phyloP scores from a whole-genome alignment of 2,888 invertebrate species.

The Diloba caeruleocephala region DNA sequence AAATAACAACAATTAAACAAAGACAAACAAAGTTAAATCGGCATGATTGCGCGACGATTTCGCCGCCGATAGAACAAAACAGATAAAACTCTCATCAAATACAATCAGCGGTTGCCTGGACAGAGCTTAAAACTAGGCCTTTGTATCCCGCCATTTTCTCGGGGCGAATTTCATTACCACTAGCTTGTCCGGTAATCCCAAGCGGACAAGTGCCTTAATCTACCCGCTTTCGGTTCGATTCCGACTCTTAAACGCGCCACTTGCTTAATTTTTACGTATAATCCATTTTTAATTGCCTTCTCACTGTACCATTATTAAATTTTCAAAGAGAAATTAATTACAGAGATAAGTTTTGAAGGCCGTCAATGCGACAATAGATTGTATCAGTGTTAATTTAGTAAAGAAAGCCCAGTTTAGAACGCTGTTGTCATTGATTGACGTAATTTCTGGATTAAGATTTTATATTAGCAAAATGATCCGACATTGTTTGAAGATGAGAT shows the following conservation, averaged over 20 bases:
- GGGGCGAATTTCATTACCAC: constrained; percentile 87
- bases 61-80: constrained; percentile 74
- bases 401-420: constrained; percentile 73
- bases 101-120: constrained; percentile 84
- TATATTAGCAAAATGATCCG: constrained; percentile 59
- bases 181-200: constrained; percentile 83
- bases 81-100: constrained; percentile 88
- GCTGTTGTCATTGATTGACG: constrained; percentile 74
- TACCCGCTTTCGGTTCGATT: constrained; percentile 81
- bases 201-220: constrained; percentile 84
- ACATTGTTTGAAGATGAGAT: constrained; percentile 58
- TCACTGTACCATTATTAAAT: constrained; percentile 77
- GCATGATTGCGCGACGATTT: constrained; percentile 72
- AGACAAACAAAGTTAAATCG: constrained; percentile 75
- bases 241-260: constrained; percentile 81
- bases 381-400: constrained; percentile 82
- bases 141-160: constrained; percentile 81
- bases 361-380: constrained; percentile 82
- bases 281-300: constrained; percentile 87
- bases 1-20: constrained; percentile 75
- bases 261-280: constrained; percentile 85
- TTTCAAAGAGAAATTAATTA: constrained; percentile 84
- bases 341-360: constrained; percentile 77
- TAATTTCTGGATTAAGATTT: constrained; percentile 64
- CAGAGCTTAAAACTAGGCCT: constrained; percentile 86